Base-by-base conservation (phyloP, 1,140 invertebrate genomes). In the Ruditapes philippinarum region DNA sequence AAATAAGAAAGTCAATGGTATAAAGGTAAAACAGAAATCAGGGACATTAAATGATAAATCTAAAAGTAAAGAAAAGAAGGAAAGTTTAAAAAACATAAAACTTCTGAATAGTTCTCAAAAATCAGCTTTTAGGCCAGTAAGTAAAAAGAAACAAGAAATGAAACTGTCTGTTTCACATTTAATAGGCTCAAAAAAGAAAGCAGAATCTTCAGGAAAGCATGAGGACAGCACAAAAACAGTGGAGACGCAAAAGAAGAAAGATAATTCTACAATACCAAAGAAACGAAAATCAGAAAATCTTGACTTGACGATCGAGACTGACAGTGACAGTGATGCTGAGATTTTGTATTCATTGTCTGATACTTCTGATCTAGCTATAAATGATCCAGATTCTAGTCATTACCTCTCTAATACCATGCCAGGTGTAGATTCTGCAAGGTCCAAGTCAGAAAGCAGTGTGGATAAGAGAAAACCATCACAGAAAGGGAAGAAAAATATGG, bases 261-360 rank as follows among this genome's bases (percentile, higher is more conserved):
- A 2, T 33, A 40, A 36, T 17, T 38, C 22, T 3, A 28, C 9
- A 11, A 3, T 31, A 7, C 3, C 11, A 25, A 79, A 9, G 25
- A 81, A 81, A 81, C 38, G 40, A 25, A 60, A 81, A 40, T 4
- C 31, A 0, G 60, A 62, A 11, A 42, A 25, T 81, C 25, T 22
- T 36, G 36, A 60, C 4, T 19, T 60, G 38, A 81, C 14, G 22
- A 81, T 49, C 28, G 51, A 60, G 78, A 79, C 45, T 51, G 57
- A 85, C 36, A 70, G 81, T 74, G 45, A 83, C 9, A 91, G 91
- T 81, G 89, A 91, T 89, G 89, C 92, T 80, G 78, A 89, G 57
- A 60, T 92, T 31, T 62, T 90, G 60, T 92, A 91, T 90, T 91
- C 91, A 17, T 51, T 92, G 38, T 90, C 68, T 49, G 80, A 86